Evolutionary conservation across 2,888 invertebrate genomes (phyloP).

Genomic region (Eupithecia exiguata): DNA sequence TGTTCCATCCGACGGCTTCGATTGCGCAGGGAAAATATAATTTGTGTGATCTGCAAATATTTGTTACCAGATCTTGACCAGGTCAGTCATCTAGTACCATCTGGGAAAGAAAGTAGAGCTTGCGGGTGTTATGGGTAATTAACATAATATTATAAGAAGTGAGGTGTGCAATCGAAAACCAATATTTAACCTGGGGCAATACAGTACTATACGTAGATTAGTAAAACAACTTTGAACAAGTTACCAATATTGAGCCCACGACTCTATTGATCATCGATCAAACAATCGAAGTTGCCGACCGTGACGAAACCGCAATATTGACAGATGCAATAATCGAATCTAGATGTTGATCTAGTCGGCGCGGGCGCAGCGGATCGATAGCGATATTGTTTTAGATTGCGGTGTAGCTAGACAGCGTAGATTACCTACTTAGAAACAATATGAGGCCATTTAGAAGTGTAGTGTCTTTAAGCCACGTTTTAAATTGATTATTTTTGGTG

Average conservation of each 20-base stretch:
- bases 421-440: not conserved
- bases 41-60: too few relatives aligned
- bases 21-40: too few relatives aligned
- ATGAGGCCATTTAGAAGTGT: not conserved
- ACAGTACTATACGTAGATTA: constrained; percentile 10
- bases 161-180: too few relatives aligned
- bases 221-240: constrained; percentile 8
- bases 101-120: too few relatives aligned
- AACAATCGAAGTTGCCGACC: constrained; percentile 49
- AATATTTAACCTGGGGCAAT: constrained; percentile 33
- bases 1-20: not conserved
- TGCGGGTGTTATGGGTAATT: too few relatives aligned
- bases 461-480: not conserved
- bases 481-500: too few relatives aligned
- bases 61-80: too few relatives aligned
- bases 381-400: not conserved
- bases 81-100: too few relatives aligned
- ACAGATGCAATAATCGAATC: constrained; percentile 55
- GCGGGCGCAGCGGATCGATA: not conserved
- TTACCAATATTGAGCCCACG: constrained; percentile 29
- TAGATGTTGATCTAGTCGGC: constrained; percentile 16
- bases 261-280: constrained; percentile 36
- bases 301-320: constrained; percentile 56
- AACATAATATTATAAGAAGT: too few relatives aligned
- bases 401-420: not conserved